Conservation (phyloP, 2,113 vertebrate genomes). For the Oreochromis tanganicae region DNA sequence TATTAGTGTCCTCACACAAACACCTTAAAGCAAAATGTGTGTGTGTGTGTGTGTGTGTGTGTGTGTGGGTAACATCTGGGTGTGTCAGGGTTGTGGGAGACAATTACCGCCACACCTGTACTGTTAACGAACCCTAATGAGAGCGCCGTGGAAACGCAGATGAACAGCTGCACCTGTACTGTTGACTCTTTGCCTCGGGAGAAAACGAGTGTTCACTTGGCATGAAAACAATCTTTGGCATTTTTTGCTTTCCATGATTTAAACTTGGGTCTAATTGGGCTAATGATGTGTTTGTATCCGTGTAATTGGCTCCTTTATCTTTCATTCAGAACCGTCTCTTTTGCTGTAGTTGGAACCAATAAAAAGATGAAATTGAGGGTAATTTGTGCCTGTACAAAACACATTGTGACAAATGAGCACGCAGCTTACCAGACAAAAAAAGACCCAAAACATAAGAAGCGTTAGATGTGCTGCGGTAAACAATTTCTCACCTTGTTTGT, state of each 20-base stretch:
- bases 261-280: constrained; percentile 45
- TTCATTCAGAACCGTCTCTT: constrained; percentile 17
- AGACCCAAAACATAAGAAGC: not conserved
- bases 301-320: constrained; percentile 46
- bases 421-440: not conserved
- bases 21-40: not conserved
- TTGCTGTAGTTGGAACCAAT: not conserved
- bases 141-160: constrained; percentile 56
- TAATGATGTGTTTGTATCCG: constrained; percentile 32
- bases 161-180: constrained; percentile 59
- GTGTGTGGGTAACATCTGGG: constrained; percentile 1
- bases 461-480: not conserved
- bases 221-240: constrained; percentile 37
- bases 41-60: not conserved
- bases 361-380: constrained; percentile 35
- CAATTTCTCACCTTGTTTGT: not conserved
- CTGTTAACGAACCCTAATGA: constrained; percentile 66
- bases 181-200: constrained; percentile 29
- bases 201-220: constrained; percentile 26
- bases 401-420: constrained; percentile 29
- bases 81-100: constrained; percentile 34
- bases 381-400: constrained; percentile 26
- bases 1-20: not conserved
- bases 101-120: constrained; percentile 66
- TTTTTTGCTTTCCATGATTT: constrained; percentile 20